Base-by-base conservation (phyloP, 2,797 vertebrate species). In the Geotrypetes seraphini region DNA sequence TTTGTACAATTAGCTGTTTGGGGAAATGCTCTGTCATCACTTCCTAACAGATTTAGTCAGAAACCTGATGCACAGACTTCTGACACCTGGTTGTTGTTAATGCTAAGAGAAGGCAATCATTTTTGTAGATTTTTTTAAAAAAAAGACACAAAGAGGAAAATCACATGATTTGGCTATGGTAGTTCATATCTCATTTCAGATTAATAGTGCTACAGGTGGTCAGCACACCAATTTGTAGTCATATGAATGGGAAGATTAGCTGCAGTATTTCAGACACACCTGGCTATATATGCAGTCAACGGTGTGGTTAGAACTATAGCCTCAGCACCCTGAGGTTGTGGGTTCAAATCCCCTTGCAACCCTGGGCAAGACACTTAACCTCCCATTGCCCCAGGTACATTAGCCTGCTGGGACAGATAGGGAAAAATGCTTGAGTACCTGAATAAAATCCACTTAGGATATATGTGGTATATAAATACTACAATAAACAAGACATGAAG, bases 61-160 rank as follows among this genome's bases (percentile, higher is more conserved):
- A 49, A n/a, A 64, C 43, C 49, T 45, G 35, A 56, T 43, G 60
- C 47, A 48, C 57, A 61, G 60, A 72, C 53, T 66, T 53, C 63
- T 52, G 47, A 61, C 75, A 71, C 66, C 68, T 73, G 75, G 64
- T 26, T 39, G 31, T 44, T 73, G 73, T 74, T 72, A 78, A n/a
- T n/a, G n/a, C n/a, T n/a, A n/a, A n/a, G n/a, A n/a, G n/a, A n/a
- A n/a, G n/a, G n/a, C n/a, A n/a, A n/a, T n/a, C n/a, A n/a, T n/a
- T n/a, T n/a, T n/a, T n/a, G n/a, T n/a, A n/a, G n/a, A n/a, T n/a
- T n/a, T n/a, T n/a, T n/a, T n/a, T n/a, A n/a, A n/a, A n/a, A n/a
- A n/a, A 49, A 6, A 0, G 37, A 42, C n/a, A 37, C 48, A 52
- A 46, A 64, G 47, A 74, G 43, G 66, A 65, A 60, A 50, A 62